Evolutionary conservation across 2,888 invertebrate species (phyloP).

Genomic region (Patella caerulea): DNA sequence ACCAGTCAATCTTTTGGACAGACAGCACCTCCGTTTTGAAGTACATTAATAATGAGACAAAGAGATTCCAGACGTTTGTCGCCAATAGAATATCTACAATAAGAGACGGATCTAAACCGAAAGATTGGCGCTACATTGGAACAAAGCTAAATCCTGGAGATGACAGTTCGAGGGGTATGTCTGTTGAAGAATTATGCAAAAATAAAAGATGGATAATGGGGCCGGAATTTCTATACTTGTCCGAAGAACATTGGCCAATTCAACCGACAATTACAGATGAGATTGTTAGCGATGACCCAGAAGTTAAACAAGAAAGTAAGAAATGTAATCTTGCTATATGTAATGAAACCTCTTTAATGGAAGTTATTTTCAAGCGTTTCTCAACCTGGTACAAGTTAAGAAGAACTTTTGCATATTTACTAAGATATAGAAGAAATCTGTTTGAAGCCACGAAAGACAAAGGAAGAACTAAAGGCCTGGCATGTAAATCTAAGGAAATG

Average conservation of each 20-base stretch:
- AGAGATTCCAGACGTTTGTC: constrained; percentile 18
- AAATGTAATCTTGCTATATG: not conserved
- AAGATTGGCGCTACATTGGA: not conserved
- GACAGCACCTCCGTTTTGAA: constrained; percentile 12
- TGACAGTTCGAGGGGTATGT: not conserved
- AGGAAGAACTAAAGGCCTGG: not conserved
- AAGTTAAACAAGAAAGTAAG: constrained; percentile 8
- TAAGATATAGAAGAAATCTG: not conserved
- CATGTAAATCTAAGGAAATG: not conserved
- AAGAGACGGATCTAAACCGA: constrained; percentile 7
- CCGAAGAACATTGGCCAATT: not conserved
- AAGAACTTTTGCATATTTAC: not conserved
- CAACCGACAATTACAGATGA: not conserved
- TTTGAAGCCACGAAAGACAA: not conserved
- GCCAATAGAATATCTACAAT: constrained; percentile 14
- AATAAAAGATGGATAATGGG: constrained; percentile 5
- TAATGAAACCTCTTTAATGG: not conserved
- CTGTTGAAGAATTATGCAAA: not conserved
- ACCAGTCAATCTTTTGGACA: not conserved
- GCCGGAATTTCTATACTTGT: not conserved
- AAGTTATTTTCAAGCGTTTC: not conserved
- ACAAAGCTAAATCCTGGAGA: constrained; percentile 6
- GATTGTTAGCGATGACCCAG: not conserved
- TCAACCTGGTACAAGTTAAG: constrained; percentile 7
- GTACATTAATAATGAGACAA: constrained; percentile 13